Percentiles rank a stretch among this genome's conserved stretches.
Evolutionary conservation across 1,140 invertebrate species (phyloP).

Genomic region (Drosophila melanica): DNA sequence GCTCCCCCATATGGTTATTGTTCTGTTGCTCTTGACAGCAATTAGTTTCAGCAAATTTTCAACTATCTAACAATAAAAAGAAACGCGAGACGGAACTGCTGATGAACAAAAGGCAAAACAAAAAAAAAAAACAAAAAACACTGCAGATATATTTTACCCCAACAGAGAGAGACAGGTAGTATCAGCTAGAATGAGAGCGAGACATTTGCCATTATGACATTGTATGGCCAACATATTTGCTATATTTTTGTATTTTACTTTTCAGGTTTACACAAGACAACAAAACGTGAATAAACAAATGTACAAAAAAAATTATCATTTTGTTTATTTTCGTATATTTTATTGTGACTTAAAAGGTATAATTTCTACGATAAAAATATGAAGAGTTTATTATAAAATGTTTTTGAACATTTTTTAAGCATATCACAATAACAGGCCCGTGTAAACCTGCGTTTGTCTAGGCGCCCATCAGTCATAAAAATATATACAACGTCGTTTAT

Average conservation of each 20-base stretch:
- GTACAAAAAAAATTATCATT: not conserved
- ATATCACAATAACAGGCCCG: not conserved
- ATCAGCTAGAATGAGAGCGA: not conserved
- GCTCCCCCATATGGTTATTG: not conserved
- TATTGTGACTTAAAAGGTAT: too few relatives aligned
- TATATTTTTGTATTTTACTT: not conserved
- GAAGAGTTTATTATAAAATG: too few relatives aligned
- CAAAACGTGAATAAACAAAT: not conserved
- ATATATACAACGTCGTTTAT: constrained; percentile 15
- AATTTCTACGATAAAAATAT: too few relatives aligned
- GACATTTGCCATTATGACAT: constrained; percentile 2
- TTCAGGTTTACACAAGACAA: not conserved
- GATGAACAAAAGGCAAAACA: not conserved
- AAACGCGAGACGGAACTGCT: constrained; percentile 18
- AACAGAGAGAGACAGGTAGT: not conserved
- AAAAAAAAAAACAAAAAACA: constrained; percentile 14
- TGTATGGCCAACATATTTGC: not conserved
- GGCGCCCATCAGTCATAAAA: constrained; percentile 18
- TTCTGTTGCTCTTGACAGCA: constrained; percentile 19
- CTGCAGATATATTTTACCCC: not conserved
- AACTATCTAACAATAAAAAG: constrained; percentile 41
- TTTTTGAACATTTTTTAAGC: too few relatives aligned
- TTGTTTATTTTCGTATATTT: too few relatives aligned
- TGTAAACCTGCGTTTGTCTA: not conserved
- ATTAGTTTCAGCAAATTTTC: constrained; percentile 43